Evolutionary conservation across 2,113 vertebrate species (phyloP).

Genomic region (Ivindomyrus marchei): DNA sequence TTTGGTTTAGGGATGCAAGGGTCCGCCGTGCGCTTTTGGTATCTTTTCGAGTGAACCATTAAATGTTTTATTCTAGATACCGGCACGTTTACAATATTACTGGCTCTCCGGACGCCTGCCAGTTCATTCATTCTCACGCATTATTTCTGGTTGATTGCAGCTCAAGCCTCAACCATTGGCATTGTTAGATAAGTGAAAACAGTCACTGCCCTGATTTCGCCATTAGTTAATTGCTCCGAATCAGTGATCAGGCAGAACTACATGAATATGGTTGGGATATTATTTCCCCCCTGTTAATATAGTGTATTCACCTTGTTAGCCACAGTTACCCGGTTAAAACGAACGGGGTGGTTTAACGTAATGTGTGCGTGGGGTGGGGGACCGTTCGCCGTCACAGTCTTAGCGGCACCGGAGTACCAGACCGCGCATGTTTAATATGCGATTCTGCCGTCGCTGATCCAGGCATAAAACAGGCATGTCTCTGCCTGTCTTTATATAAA

Average conservation of each 20-base stretch:
- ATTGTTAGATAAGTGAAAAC: background rate
- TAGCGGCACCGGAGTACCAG: background rate
- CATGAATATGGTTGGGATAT: background rate
- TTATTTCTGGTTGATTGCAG: background rate
- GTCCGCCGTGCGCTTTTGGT: background rate
- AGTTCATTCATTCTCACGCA: conserved; percentile 4
- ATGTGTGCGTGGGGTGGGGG: background rate
- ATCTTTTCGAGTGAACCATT: background rate
- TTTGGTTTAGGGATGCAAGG: background rate
- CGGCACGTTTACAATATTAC: background rate
- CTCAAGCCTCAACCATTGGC: background rate
- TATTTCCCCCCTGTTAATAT: background rate
- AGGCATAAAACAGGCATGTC: background rate
- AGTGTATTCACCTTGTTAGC: background rate
- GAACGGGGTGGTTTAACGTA: background rate
- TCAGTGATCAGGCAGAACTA: background rate
- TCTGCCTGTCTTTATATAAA: background rate
- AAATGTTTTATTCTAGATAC: background rate
- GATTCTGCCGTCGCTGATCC: background rate
- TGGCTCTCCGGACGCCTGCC: background rate
- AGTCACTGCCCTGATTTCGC: background rate
- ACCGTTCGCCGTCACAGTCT: background rate
- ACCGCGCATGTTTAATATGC: background rate
- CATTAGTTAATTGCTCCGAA: background rate
- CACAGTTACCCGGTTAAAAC: background rate